Evolutionary conservation across 2,113 vertebrate genomes (phyloP), one percentile per base, ranked within the genome.

Genomic region (Bos indicus): DNA sequence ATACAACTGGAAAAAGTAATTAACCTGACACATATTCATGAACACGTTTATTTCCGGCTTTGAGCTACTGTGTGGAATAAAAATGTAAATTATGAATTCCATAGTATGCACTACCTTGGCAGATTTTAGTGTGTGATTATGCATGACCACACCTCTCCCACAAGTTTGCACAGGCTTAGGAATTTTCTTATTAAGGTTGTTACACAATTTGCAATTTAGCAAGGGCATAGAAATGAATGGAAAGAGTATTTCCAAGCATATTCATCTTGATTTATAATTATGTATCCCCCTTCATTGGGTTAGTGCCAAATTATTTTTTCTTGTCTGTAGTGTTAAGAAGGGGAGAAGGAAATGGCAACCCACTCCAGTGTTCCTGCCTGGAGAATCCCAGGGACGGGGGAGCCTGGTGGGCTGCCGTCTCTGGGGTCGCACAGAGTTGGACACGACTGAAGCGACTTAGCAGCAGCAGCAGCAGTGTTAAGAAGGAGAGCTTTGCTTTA

Each of bases 141-240:
- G 74, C 36, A 86, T 95, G 96, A 97, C 94, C 94, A 91, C 33
- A 90, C 43, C 54, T 80, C 78, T 96, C 77, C 56, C 9, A 89
- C 97, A 97, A 95, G 97, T 97, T 94, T 81, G 54, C 28, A 93
- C 94, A 98, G 15, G 94, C 56, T 83, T 92, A 88, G 60, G 94
- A 86, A 98, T 98, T 97, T 96, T 96, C 91, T 97, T 89, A 93
- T 91, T 97, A 97, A 95, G 46, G 48, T 26, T 91, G 62, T 91
- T 97, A 94, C 43, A 83, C 91, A 94, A 94, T 89, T n/a, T 81
- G 56, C 25, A 96, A 96, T 92, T 96, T 95, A 96, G 92, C 52
- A 96, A 97, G 91, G 40, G 36, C 57, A 88, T 83, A 95, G 33
- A 92, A 93, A 91, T 89, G 81, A 52, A 59, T 57, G 81, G 54